phyloP scores from a whole-genome alignment of 1,140 invertebrate species.

The Drosophila nannoptera region DNA sequence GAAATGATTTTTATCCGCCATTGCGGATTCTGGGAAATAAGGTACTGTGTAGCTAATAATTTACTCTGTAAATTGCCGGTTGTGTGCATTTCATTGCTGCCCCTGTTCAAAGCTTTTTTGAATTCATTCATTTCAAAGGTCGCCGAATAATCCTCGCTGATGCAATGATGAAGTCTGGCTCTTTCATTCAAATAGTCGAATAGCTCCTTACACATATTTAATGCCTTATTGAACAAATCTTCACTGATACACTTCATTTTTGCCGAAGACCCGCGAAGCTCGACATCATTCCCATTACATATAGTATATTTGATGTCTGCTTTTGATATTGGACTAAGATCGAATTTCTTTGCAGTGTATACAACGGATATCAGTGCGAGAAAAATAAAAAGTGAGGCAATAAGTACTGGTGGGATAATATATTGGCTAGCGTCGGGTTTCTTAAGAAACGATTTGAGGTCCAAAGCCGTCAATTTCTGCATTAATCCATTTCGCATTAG shows the following conservation, averaged over 20 bases:
- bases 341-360: constrained; percentile 55
- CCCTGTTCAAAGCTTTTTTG: constrained; percentile 40
- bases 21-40: constrained; percentile 84
- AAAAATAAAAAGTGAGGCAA: constrained; percentile 58
- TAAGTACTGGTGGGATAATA: constrained; percentile 63
- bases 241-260: constrained; percentile 45
- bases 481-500: constrained; percentile 31
- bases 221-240: constrained; percentile 40
- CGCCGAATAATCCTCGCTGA: constrained; percentile 74
- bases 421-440: constrained; percentile 50
- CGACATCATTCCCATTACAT: constrained; percentile 48
- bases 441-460: constrained; percentile 47
- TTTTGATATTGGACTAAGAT: constrained; percentile 53
- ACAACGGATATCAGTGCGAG: constrained; percentile 58
- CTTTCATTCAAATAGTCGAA: constrained; percentile 57
- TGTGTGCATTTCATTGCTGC: constrained; percentile 29
- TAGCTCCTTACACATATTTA: constrained; percentile 48
- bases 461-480: constrained; percentile 27
- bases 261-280: constrained; percentile 15
- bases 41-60: constrained; percentile 84
- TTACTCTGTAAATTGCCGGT: constrained; percentile 81
- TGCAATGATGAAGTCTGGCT: constrained; percentile 81
- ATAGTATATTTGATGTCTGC: constrained; percentile 47
- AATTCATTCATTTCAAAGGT: constrained; percentile 81
- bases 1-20: constrained; percentile 82